These are phyloP conservation scores for Polypedilum pembai DNA, from an alignment of 1,140 invertebrate species.

Conservation along the genomic window DNA sequence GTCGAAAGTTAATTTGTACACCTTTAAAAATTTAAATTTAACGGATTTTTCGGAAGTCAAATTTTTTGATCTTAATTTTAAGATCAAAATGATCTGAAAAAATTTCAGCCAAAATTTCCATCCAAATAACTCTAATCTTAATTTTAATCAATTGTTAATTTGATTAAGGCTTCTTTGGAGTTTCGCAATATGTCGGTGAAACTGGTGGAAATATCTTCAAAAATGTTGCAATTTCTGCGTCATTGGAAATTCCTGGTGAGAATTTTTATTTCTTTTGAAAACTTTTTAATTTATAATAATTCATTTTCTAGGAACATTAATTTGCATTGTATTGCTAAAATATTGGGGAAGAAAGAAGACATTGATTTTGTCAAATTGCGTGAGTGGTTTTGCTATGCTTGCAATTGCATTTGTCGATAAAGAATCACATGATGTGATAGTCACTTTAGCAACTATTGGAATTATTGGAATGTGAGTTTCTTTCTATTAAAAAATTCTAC, in stretches of 20 bases:
- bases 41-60: no score
- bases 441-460: constrained; percentile 35
- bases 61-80: no score
- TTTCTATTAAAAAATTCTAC: background rate
- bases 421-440: constrained; percentile 32
- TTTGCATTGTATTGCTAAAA: constrained; percentile 58
- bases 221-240: constrained; percentile 62
- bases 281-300: background rate
- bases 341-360: constrained; percentile 56
- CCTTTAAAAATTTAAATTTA: no score
- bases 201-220: constrained; percentile 64
- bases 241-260: constrained; percentile 53
- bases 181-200: constrained; percentile 65
- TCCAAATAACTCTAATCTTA: no score
- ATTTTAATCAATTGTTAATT: no score
- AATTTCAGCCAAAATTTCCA: no score
- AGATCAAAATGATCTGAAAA: no score
- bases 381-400: constrained; percentile 57
- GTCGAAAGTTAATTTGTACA: no score
- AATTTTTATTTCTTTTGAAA: background rate
- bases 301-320: constrained; percentile 46
- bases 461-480: constrained; percentile 44
- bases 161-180: constrained; percentile 66
- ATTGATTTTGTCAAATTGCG: constrained; percentile 52
- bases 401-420: constrained; percentile 50